Conservation (phyloP, 2,797 vertebrate genomes). For the Coranthus polyacanthus region DNA sequence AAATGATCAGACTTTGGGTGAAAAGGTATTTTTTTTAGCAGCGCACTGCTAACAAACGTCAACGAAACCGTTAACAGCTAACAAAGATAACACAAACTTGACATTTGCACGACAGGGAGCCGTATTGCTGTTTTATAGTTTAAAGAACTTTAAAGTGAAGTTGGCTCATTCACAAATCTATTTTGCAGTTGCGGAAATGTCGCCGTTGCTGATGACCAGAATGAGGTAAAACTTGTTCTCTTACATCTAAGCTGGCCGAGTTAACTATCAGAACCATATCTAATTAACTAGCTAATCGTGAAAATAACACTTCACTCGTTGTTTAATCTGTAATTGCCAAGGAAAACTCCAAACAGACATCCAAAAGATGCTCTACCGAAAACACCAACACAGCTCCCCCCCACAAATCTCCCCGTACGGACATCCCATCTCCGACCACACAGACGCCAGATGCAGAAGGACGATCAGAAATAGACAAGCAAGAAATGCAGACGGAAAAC, state of each 20-base stretch:
- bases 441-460: conserved; percentile 11
- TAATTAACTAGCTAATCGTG: background rate
- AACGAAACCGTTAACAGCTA: too few species aligned
- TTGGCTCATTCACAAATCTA: background rate
- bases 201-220: conserved; percentile 4
- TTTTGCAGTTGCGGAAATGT: conserved; percentile 37
- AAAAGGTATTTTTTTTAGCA: too few species aligned
- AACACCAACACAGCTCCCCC: conserved; percentile 57
- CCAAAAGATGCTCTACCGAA: conserved; percentile 68
- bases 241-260: background rate
- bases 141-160: too few species aligned
- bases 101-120: too few species aligned
- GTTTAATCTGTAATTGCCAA: conserved; percentile 15
- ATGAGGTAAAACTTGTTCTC: conserved; percentile 56
- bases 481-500: conserved; percentile 25
- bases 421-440: conserved; percentile 13
- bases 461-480: conserved; percentile 29
- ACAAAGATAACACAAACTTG: too few species aligned
- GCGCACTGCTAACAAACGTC: too few species aligned
- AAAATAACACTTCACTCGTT: background rate
- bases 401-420: conserved; percentile 75
- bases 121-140: too few species aligned
- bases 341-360: conserved; percentile 37
- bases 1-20: too few species aligned
- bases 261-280: background rate